phyloP scores from a whole-genome alignment of 2,888 invertebrate genomes.

The Crocallis elinguaria region DNA sequence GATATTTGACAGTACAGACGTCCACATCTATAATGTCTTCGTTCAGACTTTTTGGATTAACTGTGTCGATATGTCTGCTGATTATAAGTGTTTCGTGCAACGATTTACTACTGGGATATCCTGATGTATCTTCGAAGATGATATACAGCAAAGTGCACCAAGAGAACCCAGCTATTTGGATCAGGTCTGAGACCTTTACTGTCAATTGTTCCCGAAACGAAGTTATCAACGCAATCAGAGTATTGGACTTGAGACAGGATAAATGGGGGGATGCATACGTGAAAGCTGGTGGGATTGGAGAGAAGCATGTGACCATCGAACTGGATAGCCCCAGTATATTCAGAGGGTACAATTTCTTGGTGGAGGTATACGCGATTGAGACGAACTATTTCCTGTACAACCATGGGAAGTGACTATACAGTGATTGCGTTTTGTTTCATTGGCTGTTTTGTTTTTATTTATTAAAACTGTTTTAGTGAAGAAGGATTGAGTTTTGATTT shows the following conservation, averaged over 20 bases:
- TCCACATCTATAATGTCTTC: slow-evolving; percentile 17
- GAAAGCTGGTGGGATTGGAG: slow-evolving; percentile 66
- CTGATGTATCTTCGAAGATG: slow-evolving; percentile 60
- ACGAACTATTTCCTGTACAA: slow-evolving; percentile 51
- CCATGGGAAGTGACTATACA: slow-evolving; percentile 50
- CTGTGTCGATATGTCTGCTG: neutral
- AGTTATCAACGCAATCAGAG: slow-evolving; percentile 66
- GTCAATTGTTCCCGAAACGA: slow-evolving; percentile 62
- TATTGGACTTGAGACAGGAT: slow-evolving; percentile 63
- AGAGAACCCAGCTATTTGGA: slow-evolving; percentile 69
- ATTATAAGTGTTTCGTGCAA: slow-evolving; percentile 7
- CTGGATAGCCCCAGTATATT: slow-evolving; percentile 65
- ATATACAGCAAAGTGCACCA: slow-evolving; percentile 70
- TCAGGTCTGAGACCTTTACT: slow-evolving; percentile 58
- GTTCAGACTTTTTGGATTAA: slow-evolving; percentile 1
- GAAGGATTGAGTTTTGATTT: neutral
- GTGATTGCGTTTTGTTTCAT: slow-evolving; percentile 7
- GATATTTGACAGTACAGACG: slow-evolving; percentile 19
- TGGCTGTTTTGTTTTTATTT: slow-evolving; percentile 13
- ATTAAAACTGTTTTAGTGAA: slow-evolving; percentile 27
- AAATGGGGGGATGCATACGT: slow-evolving; percentile 66
- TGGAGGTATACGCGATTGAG: slow-evolving; percentile 66
- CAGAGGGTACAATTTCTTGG: slow-evolving; percentile 69
- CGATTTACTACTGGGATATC: slow-evolving; percentile 56
- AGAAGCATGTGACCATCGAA: slow-evolving; percentile 62